A percentile compares a stretch with the other conserved stretches of the same genome.
Conservation (phyloP, 2,113 vertebrate species). For the Tragelaphus scriptus region DNA sequence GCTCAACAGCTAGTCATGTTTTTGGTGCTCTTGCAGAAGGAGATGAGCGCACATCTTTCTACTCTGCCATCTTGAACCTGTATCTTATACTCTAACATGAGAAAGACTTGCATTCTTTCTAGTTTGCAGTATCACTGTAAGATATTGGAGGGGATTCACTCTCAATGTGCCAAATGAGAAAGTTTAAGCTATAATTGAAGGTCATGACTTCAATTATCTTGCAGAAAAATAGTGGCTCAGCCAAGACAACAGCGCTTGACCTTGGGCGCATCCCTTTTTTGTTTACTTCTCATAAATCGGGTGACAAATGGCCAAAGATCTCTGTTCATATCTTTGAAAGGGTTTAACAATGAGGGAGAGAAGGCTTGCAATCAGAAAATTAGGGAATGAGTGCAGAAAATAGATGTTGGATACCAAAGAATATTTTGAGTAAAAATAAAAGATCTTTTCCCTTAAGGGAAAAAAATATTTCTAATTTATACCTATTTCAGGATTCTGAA, state of each 20-base stretch:
- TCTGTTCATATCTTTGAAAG: not conserved
- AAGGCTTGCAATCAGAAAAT: not conserved
- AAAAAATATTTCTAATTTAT: not conserved
- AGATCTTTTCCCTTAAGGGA: not conserved
- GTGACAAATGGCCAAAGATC: not conserved
- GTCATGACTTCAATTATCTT: not conserved
- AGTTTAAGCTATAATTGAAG: not conserved
- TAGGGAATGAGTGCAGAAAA: not conserved
- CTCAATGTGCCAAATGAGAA: not conserved
- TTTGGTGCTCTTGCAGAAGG: not conserved
- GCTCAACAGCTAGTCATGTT: not conserved
- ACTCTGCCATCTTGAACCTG: not conserved
- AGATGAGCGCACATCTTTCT: not conserved
- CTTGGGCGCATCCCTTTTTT: not conserved
- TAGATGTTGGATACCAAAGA: not conserved
- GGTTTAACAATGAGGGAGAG: not conserved
- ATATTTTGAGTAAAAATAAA: not conserved
- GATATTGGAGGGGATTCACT: not conserved
- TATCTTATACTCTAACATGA: not conserved
- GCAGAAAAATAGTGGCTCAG: not conserved
- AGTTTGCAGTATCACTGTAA: not conserved
- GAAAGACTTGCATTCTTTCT: not conserved
- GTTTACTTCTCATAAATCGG: not conserved
- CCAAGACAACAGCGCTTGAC: not conserved
- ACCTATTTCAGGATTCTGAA: not conserved